Evolutionary conservation across 2,113 vertebrate species (phyloP).

Genomic region (Pomatorhinus ruficollis): DNA sequence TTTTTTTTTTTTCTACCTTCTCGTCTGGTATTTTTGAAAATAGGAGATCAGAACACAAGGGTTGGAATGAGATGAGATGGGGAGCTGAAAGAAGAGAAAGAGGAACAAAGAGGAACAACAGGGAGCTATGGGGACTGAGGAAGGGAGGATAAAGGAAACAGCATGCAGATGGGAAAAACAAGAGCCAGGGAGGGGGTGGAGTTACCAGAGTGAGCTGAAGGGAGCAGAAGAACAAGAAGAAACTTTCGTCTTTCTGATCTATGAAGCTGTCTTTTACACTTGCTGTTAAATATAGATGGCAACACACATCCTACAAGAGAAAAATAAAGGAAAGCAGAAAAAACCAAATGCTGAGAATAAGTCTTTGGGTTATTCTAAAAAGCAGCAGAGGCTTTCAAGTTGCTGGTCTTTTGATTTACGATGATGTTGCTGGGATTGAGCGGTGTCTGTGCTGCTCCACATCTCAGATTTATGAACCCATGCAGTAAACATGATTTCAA

Average conservation of each 20-base stretch:
- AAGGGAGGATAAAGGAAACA: slow-evolving; percentile 26
- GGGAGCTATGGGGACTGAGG: neutral
- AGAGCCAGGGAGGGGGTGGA: slow-evolving; percentile 22
- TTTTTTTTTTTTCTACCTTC: neutral
- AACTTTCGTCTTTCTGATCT: slow-evolving; percentile 32
- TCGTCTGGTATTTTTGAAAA: slow-evolving; percentile 13
- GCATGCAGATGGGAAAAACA: slow-evolving; percentile 34
- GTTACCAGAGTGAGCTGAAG: neutral
- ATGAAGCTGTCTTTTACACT: neutral
- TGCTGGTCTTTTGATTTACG: slow-evolving; percentile 36
- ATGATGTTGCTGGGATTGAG: neutral
- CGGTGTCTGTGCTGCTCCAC: neutral
- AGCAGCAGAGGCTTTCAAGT: slow-evolving; percentile 25
- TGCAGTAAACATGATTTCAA: slow-evolving; percentile 38
- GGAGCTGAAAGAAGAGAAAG: slow-evolving; percentile 26
- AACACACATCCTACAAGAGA: neutral
- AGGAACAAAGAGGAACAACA: slow-evolving; percentile 44
- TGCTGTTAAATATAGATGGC: slow-evolving; percentile 52
- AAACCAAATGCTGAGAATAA: slow-evolving; percentile 3
- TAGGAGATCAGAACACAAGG: slow-evolving; percentile 9
- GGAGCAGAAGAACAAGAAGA: slow-evolving; percentile 21
- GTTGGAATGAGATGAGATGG: neutral
- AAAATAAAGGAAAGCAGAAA: slow-evolving; percentile 1
- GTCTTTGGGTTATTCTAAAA: slow-evolving; percentile 30
- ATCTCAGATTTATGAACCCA: neutral